phyloP scores from a whole-genome alignment of 2,113 vertebrate species.

The Urocitellus parryii region DNA sequence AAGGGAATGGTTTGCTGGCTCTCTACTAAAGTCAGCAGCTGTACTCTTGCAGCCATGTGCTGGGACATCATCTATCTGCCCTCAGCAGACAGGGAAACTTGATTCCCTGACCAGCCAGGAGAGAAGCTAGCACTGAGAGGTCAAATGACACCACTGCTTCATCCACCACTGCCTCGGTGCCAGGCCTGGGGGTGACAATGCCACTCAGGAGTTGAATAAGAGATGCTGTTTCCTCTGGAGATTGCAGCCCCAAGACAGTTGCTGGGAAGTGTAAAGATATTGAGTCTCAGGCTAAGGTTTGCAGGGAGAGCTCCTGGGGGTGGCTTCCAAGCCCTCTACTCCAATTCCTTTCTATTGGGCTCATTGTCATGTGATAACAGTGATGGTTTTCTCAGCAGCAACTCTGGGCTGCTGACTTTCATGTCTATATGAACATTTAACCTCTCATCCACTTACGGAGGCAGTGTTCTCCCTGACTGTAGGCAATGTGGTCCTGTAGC shows the following conservation, averaged over 20 bases:
- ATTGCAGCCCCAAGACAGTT: background rate
- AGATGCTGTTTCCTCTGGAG: background rate
- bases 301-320: background rate
- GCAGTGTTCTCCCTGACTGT: no score
- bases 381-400: background rate
- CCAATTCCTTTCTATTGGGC: background rate
- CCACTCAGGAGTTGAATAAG: background rate
- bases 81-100: background rate
- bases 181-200: background rate
- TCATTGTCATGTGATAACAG: accelerated
- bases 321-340: background rate
- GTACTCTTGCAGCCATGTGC: background rate
- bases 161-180: background rate
- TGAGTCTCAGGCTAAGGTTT: background rate
- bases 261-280: background rate
- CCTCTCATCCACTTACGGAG: background rate
- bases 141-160: background rate
- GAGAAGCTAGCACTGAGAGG: background rate
- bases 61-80: background rate
- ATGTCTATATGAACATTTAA: accelerated
- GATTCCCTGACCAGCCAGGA: background rate
- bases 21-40: background rate
- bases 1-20: background rate
- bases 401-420: background rate
- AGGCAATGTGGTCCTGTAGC: background rate